phyloP scores from a whole-genome alignment of 35 echinoderm and acorn worm species.

The Acanthaster planci region DNA sequence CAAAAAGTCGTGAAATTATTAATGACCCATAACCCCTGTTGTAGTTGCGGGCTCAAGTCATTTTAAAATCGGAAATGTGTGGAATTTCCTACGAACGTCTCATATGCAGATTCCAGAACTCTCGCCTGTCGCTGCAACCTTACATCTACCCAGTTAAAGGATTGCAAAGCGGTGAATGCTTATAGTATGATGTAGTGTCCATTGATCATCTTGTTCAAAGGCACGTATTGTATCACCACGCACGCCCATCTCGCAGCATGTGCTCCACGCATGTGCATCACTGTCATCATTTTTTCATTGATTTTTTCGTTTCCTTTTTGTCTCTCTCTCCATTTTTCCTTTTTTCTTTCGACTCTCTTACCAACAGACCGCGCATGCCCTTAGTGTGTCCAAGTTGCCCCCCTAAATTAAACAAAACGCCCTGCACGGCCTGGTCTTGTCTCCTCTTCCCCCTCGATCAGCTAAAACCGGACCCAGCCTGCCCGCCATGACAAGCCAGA shows the following conservation, averaged over 20 bases:
- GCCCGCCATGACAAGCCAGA: not conserved
- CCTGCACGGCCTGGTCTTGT: not conserved
- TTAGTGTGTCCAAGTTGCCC: conserved; percentile 1
- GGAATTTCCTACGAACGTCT: no score
- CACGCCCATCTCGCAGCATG: not conserved
- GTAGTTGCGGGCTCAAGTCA: no score
- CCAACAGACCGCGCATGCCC: conserved; percentile 28
- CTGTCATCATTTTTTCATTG: conserved; percentile 14
- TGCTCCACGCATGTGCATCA: conserved; percentile 16
- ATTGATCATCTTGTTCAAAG: no score
- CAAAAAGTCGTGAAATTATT: no score
- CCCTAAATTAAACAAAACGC: not conserved
- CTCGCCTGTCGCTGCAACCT: no score
- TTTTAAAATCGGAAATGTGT: no score
- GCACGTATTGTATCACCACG: not conserved
- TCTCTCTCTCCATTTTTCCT: not conserved
- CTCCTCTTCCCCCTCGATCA: not conserved
- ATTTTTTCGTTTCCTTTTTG: conserved; percentile 12
- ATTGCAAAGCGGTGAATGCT: no score
- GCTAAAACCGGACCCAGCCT: conserved; percentile 3
- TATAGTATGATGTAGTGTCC: no score
- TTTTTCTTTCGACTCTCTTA: conserved; percentile 4
- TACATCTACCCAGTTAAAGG: no score
- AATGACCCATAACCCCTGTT: no score
- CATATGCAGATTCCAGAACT: no score